phyloP scores from a whole-genome alignment of 2,113 vertebrate genomes.

The Sceloporus tristichus region DNA sequence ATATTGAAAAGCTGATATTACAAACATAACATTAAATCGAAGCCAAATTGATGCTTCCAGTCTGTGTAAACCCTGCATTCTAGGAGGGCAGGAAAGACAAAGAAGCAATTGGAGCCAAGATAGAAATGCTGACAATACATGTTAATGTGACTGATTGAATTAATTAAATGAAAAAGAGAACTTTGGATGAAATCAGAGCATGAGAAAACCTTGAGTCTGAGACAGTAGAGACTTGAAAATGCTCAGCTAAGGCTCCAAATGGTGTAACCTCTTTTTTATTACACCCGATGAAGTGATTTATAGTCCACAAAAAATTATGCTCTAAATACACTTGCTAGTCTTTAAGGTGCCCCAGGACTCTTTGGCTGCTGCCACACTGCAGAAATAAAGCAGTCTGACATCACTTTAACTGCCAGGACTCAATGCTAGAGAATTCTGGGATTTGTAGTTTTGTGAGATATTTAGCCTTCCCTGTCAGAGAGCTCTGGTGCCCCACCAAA shows the following conservation, averaged over 20 bases:
- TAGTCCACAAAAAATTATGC: neutral
- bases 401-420: too few species aligned
- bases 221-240: neutral
- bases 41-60: neutral
- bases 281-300: fast-evolving
- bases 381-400: too few species aligned
- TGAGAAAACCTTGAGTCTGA: neutral
- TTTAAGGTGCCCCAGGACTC: neutral
- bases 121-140: conserved; percentile 1
- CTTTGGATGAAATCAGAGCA: neutral
- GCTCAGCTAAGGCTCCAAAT: neutral
- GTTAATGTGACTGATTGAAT: neutral
- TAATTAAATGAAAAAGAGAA: conserved; percentile 9
- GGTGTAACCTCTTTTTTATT: neutral
- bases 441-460: too few species aligned
- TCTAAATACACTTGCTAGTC: neutral
- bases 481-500: too few species aligned
- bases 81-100: conserved; percentile 11
- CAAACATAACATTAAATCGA: neutral
- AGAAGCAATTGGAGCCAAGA: conserved; percentile 9
- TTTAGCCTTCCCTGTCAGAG: too few species aligned
- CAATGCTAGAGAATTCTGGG: too few species aligned
- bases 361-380: too few species aligned
- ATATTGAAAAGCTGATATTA: neutral
- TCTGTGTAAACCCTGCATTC: neutral